These are phyloP conservation scores for Epinotia ramella DNA, from an alignment of 2,888 invertebrate genomes.

Conservation along the genomic window DNA sequence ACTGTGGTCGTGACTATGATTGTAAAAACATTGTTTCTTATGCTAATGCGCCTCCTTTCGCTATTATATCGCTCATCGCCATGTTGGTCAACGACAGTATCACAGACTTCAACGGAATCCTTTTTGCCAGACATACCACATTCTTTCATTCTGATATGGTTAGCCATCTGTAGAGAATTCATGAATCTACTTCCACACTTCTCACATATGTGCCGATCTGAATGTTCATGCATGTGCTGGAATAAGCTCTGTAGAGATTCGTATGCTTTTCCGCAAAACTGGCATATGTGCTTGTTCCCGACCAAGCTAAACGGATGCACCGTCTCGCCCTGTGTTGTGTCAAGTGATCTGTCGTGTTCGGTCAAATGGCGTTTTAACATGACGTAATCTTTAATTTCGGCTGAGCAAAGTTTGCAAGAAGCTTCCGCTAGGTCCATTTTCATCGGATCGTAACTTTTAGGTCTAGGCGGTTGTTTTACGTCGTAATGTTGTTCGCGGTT, in stretches of 20 bases:
- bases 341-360: constrained; percentile 68
- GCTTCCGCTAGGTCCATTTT: constrained; percentile 76
- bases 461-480: constrained; percentile 62
- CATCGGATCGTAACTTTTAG: constrained; percentile 74
- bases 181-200: constrained; percentile 57
- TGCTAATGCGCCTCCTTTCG: constrained; percentile 6
- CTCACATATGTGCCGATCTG: constrained; percentile 77
- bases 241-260: constrained; percentile 77
- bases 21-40: constrained; percentile 38
- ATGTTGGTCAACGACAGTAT: background rate
- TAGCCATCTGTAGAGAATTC: background rate
- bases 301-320: constrained; percentile 76
- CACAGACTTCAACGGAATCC: background rate
- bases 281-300: constrained; percentile 72
- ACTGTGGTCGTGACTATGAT: constrained; percentile 13
- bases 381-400: constrained; percentile 63
- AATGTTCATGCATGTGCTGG: constrained; percentile 80
- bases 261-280: constrained; percentile 75
- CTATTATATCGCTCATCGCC: constrained; percentile 1
- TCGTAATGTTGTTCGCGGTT: constrained; percentile 65
- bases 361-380: constrained; percentile 68
- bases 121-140: constrained; percentile 9
- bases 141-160: constrained; percentile 18
- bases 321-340: constrained; percentile 70
- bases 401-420: constrained; percentile 69